Evolutionary conservation across 1,140 invertebrate genomes (phyloP), one percentile per base, ranked within the genome.

Genomic region (Scaptomyza hsui): DNA sequence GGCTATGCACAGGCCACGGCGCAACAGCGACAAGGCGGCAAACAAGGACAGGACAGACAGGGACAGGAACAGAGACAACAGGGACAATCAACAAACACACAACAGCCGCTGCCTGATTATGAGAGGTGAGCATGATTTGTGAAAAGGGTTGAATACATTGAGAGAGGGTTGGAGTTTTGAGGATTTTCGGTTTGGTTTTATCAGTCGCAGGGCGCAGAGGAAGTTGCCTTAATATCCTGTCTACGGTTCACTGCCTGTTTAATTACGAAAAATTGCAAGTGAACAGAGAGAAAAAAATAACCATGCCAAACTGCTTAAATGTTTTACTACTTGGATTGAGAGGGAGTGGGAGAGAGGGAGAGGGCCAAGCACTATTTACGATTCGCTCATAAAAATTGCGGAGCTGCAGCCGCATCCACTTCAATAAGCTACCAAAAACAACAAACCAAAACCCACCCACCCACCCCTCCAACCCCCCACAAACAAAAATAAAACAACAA

Each of bases 1-100:
- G 90, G 90, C 80, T 91, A 91, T 77, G 85, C 90, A 78, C 90
- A 90, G 71, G 82, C 89, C 61, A 86, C 78, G 70, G 57, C 75
- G 49, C 45, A 52, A 52, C 78, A 74, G 59, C 68, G 62, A n/a
- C 53, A 61, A 18, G 39, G 26, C 7, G 12, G 29, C 12, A 82
- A 79, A 51, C 75, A 77, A 44, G 64, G 59, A 41, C 15, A 53
- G 5, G 18, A 39, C n/a, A n/a, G n/a, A n/a, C 49, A 70, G 15
- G 18, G 53, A 10, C 48, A 55, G 18, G 56, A 69, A 42, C 80
- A 72, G 24, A 52, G 51, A 42, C 62, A 65, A 32, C 75, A 61
- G 35, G 59, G 67, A 59, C 78, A 76, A 60, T 63, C 70, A 49
- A 29, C 26, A 29, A 70, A 77, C 56, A 64, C 78, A 49, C 70